Evolutionary conservation across 2,797 vertebrate species (phyloP), one percentile per base, ranked within the genome.

Genomic region (Leucoraja ocellata): DNA sequence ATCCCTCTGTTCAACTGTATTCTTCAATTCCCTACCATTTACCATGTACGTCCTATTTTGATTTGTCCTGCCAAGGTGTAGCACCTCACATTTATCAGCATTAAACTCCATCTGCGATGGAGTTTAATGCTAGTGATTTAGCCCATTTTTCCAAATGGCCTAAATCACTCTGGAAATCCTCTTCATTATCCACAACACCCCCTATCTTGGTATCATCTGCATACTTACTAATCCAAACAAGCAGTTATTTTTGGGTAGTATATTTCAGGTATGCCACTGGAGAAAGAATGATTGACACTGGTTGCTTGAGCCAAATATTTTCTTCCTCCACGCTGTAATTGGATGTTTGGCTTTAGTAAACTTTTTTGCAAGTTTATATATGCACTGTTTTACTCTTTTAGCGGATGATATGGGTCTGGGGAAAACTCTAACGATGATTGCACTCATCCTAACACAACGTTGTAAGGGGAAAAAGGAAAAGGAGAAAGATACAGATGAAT

Each of bases 331-430:
- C 16, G 21, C 73, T 54, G 36, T 3, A 23, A 28, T 84, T 9
- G 54, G 25, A 92, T 73, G 10, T 46, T 1, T 68, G 61, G 68
- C 61, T 91, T 74, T 74, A 54, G 71, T 91, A 76, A 74, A 73
- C 18, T 73, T 73, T 21, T 0, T 21, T 5, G 16, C 4, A 73
- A 73, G 71, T 73, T 73, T 73, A 21, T 46, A 28, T 91, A 73
- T 32, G 23, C 65, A 36, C 14, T 74, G 5, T 1, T 88, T 91
- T 9, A 93, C 93, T 83, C 94, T 95, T 94, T 76, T 94, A 99
- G 99, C 98, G 0, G 99, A 99, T 95, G 99, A 99, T 95, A 99
- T 99, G 98, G 99, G 99, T 86, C 95, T 99, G 94, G 99, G 99
- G 63, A 99, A 99, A 96, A 99, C 98, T 2, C 95, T 99, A 93